Evolutionary conservation across 2,113 vertebrate genomes (phyloP), one percentile per base, ranked within the genome.

Genomic region (Ancistrus triradiatus): DNA sequence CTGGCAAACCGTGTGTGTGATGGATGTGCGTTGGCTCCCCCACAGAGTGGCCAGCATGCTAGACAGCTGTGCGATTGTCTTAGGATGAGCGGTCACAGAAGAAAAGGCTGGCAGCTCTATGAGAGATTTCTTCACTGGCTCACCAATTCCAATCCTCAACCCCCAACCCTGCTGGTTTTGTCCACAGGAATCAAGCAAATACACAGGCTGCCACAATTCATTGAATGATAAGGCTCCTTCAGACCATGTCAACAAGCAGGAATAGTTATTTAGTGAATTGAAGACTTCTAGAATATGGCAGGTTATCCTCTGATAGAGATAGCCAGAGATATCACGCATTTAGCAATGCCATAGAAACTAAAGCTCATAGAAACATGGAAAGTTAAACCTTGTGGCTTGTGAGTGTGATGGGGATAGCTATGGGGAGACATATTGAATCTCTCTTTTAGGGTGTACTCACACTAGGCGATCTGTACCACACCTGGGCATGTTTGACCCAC

Each of bases 41-140:
- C 74, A 65, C 72, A 63, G 78, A 77, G 76, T 64, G 68, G 69
- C 78, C 76, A 80, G 80, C 60, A 70, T 74, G 78, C 74, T 80
- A 85, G 79, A 86, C 84, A 86, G 84, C 84, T 85, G 84, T 78
- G 78, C 73, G 76, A 84, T 85, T 82, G 84, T 86, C 78, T 80
- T 70, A 84, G 78, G 81, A 84, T 58, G 44, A 47, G 40, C 8
- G 25, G 69, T 53, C 53, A 57, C 40, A 66, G 43, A 68, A 77
- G 74, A 77, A 55, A 67, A 77, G 40, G 40, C 68, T 81, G 81
- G 81, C 81, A 81, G 61, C 74, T 68, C 75, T 74, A 77, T 80
- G 75, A 81, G 72, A 81, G 80, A 84, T 80, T 85, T 80, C 80
- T 84, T 84, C 83, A 79, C 79, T 8, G 81, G 76, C 76, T 79